Base-by-base conservation (phyloP, 2,797 vertebrate species). In the Oophaga sylvatica region DNA sequence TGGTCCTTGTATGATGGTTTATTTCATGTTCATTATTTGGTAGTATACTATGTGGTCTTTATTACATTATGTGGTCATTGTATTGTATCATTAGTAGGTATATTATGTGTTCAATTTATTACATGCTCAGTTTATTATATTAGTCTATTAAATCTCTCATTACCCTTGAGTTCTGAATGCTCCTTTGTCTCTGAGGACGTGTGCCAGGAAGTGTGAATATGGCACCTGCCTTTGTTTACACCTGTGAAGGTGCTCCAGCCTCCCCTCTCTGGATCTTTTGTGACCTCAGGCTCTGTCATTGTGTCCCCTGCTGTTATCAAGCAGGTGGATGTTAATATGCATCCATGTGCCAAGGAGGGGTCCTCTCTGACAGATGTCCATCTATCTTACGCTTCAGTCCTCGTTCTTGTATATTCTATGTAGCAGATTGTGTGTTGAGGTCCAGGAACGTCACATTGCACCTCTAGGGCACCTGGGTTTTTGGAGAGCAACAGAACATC, bases 141-240 rank as follows among this genome's bases (percentile, higher is more conserved):
- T 59, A 59, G 12, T 59, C 17, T 59, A 59, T 59, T 59, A 59
- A 12, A 16, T 15, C 12, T 9, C 15, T 31, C 67, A 15, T 31
- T 26, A 68, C 29, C 29, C 12, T 29, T 31, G 67, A 16, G 26
- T 67, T 41, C 2, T 16, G 35, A 35, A 20, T 12, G 45, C 3
- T 35, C 19, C 41, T 17, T 71, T 31, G 17, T 31, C 16, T 31
- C 26, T 2, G 29, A 16, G 2, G 67, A 59, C 62, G 19, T 67
- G 80, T 82, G 80, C n/a, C 63, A 15, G 19, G 17, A 75, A 75
- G 81, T 84, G 62, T 82, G 67, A 57, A 59, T 22, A 10, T 62
- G 53, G 45, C 53, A 20, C 71, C 31, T 60, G 68, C 13, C 17
- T 29, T 84, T 56, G 63, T 29, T 84, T 63, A 45, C 70, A 75